Conservation (phyloP, 2,888 invertebrate species). For the Atrina japonica region DNA sequence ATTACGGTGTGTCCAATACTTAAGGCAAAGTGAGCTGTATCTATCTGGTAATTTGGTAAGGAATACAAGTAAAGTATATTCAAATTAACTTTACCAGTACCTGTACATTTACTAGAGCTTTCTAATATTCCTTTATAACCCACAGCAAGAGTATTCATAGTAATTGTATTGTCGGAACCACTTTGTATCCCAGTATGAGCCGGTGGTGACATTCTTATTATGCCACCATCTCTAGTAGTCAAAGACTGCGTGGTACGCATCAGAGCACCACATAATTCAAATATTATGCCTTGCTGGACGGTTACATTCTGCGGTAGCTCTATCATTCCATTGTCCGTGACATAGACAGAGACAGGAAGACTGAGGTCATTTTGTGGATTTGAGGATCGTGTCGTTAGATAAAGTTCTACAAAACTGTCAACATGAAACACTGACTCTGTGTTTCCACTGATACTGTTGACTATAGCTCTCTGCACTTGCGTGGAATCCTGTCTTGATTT, state of each 20-base stretch:
- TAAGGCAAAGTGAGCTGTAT: constrained; percentile 38
- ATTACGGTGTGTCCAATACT: constrained; percentile 22
- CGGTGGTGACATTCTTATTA: constrained; percentile 49
- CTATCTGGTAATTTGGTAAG: constrained; percentile 44
- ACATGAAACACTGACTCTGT: constrained; percentile 45
- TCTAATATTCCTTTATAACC: constrained; percentile 53
- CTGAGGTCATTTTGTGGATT: constrained; percentile 28
- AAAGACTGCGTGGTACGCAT: constrained; percentile 47
- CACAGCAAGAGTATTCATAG: constrained; percentile 44
- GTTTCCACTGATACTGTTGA: constrained; percentile 51
- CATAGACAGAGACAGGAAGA: constrained; percentile 48
- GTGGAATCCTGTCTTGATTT: constrained; percentile 28
- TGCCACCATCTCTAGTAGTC: constrained; percentile 49
- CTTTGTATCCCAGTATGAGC: constrained; percentile 41
- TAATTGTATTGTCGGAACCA: constrained; percentile 32
- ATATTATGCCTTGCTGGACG: constrained; percentile 46
- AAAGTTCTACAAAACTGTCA: constrained; percentile 48
- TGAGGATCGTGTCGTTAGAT: constrained; percentile 38
- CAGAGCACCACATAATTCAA: constrained; percentile 62
- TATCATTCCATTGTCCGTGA: constrained; percentile 49
- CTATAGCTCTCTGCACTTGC: constrained; percentile 44
- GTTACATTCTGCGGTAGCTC: constrained; percentile 56
- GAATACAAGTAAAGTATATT: constrained; percentile 43
- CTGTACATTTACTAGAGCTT: constrained; percentile 45
- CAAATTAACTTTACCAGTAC: constrained; percentile 27